Evolutionary conservation across 1,140 invertebrate species (phyloP).

Genomic region (Rhagoletis zephyria): DNA sequence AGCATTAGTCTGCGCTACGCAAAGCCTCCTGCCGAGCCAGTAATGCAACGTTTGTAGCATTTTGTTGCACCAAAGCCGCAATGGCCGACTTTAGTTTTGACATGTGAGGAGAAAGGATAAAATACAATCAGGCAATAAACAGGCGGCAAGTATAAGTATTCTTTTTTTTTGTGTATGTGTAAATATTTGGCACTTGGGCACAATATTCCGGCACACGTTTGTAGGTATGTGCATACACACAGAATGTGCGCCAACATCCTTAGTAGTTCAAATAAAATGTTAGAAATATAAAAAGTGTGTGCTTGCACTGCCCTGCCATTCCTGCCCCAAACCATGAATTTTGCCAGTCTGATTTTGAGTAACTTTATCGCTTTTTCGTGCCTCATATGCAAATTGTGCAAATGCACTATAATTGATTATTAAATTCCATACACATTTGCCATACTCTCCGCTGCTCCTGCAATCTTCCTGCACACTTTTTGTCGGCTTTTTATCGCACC

Average conservation of each 20-base stretch:
- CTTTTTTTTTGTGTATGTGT: too few species aligned
- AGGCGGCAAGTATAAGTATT: background rate
- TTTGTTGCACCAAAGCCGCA: conserved; percentile 3
- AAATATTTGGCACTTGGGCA: background rate
- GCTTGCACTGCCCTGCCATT: background rate
- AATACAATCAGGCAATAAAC: conserved; percentile 13
- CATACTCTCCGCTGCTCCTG: background rate
- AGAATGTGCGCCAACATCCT: background rate
- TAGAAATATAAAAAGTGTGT: background rate
- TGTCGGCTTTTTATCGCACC: background rate
- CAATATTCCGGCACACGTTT: background rate
- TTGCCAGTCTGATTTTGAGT: background rate
- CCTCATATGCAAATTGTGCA: background rate
- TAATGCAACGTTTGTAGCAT: background rate
- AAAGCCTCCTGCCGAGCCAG: background rate
- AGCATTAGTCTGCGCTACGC: background rate
- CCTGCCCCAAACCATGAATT: background rate
- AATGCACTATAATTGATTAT: conserved; percentile 26
- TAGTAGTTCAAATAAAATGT: background rate
- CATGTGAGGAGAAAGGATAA: background rate
- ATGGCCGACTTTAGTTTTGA: conserved; percentile 8
- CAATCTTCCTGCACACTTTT: background rate
- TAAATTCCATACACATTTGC: background rate
- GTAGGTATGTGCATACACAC: background rate
- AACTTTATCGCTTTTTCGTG: background rate